Evolutionary conservation across 2,888 invertebrate genomes (phyloP), one percentile per base, ranked within the genome.

Genomic region (Halictus ligatus): DNA sequence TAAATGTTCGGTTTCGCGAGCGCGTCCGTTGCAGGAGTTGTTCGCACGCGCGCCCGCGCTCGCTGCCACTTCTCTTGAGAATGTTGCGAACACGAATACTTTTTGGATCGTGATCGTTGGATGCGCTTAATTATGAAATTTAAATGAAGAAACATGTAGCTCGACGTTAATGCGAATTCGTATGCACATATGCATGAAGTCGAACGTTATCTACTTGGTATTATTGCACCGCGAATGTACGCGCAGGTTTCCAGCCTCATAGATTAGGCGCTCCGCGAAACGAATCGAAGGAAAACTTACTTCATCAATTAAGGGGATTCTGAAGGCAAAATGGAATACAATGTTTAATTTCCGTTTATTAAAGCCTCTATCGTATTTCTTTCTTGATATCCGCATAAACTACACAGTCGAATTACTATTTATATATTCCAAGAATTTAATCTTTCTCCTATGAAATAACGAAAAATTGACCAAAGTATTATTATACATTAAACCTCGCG

Each of bases 61-160:
- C 35, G 35, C 3, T 35, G 35, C 7, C 18, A 7, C 18, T 50
- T 50, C 10, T n/a, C 54, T 18, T 35, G 18, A 21, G 35, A 69
- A 40, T 21, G 35, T 69, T 18, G 35, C 35, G 35, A 60, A 60
- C 35, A 25, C 58, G 58, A 35, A 35, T 67, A 25, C 18, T 67
- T 15, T 67, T 67, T 35, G 35, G 8, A 67, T 67, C 67, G 18
- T 35, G 18, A 67, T 67, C 67, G 7, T 67, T 35, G 3, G 35
- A 18, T 67, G 67, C 67, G 35, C 21, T 69, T 69, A 69, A 69
- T 69, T 69, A 69, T 69, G 67, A 35, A 40, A 40, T 21, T 40
- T 40, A 40, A 69, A 69, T 40, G 67, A 69, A 69, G 35, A 35
- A 21, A 35, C 35, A 69, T 18, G 21, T 35, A 40, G 40, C 35